A percentile compares a stretch with the other conserved stretches of the same genome.
phyloP scores from a whole-genome alignment of 1,140 invertebrate species.

The Phenacoccus solenopsis region DNA sequence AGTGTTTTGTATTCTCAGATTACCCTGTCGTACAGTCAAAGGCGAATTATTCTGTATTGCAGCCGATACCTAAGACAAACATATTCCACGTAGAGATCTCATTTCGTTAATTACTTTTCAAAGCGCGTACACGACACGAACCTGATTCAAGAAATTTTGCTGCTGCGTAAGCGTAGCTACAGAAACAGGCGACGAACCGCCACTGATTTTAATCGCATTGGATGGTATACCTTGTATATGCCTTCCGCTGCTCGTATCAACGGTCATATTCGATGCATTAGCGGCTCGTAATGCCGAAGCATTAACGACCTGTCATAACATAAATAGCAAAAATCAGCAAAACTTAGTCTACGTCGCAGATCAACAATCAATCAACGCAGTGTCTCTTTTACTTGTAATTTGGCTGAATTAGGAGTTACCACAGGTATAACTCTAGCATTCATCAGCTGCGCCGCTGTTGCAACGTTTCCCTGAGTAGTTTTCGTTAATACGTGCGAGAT shows the following conservation, averaged over 20 bases:
- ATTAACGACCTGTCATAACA: background rate
- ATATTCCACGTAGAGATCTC: background rate
- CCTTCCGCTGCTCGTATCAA: background rate
- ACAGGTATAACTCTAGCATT: slow-evolving; percentile 40
- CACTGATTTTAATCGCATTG: slow-evolving; percentile 9
- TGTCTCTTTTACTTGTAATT: background rate
- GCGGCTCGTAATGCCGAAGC: background rate
- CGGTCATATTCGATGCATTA: background rate
- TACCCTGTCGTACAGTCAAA: background rate
- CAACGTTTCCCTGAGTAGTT: slow-evolving; percentile 21
- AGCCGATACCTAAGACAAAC: background rate
- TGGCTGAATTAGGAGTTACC: slow-evolving; percentile 33
- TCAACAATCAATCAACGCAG: background rate
- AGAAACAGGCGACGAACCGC: background rate
- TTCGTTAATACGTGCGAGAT: slow-evolving; percentile 31
- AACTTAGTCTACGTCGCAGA: background rate
- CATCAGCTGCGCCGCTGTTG: slow-evolving; percentile 25
- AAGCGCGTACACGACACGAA: background rate
- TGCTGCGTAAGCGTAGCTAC: background rate
- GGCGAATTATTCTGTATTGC: background rate
- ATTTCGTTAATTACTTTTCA: background rate
- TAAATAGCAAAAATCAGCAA: background rate
- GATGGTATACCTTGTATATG: background rate
- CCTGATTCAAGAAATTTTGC: background rate
- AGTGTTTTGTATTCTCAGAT: background rate